Base-by-base conservation (phyloP, 2,797 vertebrate species). In the Tokudaia muenninki region DNA sequence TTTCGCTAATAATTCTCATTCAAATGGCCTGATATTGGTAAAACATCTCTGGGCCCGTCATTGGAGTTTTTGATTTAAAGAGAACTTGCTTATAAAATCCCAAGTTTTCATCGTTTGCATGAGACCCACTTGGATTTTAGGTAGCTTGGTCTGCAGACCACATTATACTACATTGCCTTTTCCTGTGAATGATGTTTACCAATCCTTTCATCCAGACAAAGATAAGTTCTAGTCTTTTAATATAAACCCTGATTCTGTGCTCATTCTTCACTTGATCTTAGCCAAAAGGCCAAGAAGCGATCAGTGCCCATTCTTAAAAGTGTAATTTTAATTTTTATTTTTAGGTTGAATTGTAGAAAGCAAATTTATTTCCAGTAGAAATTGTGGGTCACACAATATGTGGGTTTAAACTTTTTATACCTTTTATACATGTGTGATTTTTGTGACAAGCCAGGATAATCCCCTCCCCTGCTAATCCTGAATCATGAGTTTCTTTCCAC, bases 321-420 rank as follows among this genome's bases (percentile, higher is more conserved):
- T 75, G 8, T 63, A 80, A 1, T 74, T 87, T 92, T 78, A 75
- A 70, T 84, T 95, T 90, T 91, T 77, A 75, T 67, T 90, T 94
- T 24, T 87, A 22, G 81, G 16, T 95, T 92, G 67, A 94, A 91
- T 70, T 92, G 3, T 80, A 83, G 86, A 89, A 79, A 87, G 88
- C 52, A 37, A 44, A 75, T 87, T 96, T 90, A n/a, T 44, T 41
- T 83, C 29, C 72, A 50, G 14, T 77, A 92, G 78, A 63, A 92
- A 90, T 61, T 10, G 26, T 74, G 41, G 31, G 52, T 82, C 26
- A 91, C 79, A 86, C 19, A 50, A 14, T 77, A 77, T 81, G 9
- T 95, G 6, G 37, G 50, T 72, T 95, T 82, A 88, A 92, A 92
- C 31, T 84, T 92, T 91, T 90, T 65, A 75, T 81, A 86, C 3